Conservation (phyloP, 2,888 invertebrate species). For the Neoitamus cyanurus region DNA sequence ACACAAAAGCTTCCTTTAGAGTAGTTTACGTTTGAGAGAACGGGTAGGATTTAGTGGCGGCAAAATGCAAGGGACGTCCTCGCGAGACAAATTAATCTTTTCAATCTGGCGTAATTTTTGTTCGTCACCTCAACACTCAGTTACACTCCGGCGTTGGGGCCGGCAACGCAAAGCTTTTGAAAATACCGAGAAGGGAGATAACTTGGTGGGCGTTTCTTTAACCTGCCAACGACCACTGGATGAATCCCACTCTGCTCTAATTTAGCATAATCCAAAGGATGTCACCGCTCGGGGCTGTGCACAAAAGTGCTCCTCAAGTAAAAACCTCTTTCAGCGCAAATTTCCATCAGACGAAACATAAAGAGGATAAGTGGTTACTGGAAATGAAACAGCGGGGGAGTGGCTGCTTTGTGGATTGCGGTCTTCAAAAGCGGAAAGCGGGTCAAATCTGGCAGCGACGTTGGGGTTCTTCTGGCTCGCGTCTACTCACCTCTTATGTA, state of each 20-base stretch:
- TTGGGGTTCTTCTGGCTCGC: background rate
- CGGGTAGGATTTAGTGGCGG: too few species aligned
- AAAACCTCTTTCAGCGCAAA: constrained; percentile 28
- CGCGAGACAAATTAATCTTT: background rate
- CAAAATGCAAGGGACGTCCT: too few species aligned
- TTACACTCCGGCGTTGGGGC: background rate
- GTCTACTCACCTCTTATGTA: constrained; percentile 13
- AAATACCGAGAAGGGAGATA: background rate
- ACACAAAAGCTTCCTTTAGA: background rate
- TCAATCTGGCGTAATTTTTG: constrained; percentile 5
- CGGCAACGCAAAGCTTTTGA: background rate
- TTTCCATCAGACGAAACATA: constrained; percentile 22
- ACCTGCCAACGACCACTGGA: constrained; percentile 3
- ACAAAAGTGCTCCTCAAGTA: constrained; percentile 21
- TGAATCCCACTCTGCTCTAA: constrained; percentile 30
- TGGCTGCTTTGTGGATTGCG: constrained; percentile 19
- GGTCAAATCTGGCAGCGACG: constrained; percentile 15
- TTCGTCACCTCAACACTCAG: background rate
- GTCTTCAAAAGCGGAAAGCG: constrained; percentile 14
- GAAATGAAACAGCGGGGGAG: constrained; percentile 7
- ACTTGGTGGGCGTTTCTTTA: constrained; percentile 3
- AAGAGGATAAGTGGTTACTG: constrained; percentile 28
- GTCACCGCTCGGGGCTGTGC: constrained; percentile 24
- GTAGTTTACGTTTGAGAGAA: background rate
- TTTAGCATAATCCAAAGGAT: constrained; percentile 48